Evolutionary conservation across 2,888 invertebrate species (phyloP), one percentile per base, ranked within the genome.

Genomic region (Glaucopsyche alexis): DNA sequence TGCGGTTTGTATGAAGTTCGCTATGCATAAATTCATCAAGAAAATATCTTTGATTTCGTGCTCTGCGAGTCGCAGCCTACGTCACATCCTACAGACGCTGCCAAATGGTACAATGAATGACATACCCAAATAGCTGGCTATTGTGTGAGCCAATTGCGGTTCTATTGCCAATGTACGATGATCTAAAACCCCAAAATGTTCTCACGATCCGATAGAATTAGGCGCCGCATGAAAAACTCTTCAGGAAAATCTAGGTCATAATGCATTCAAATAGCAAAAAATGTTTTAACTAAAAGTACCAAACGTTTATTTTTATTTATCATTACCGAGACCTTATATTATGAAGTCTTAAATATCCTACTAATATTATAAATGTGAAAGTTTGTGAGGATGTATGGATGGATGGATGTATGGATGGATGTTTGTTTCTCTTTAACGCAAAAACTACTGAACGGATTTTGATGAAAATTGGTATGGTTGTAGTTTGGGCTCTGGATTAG

Each of bases 51-150:
- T 14, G 69, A 29, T n/a, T 69, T 69, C 69, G 60, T 13, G 60
- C 14, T 60, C 29, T 60, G 29, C 60, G 14, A 38, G 60, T 80
- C 82, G 84, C 81, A 75, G 77, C 73, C 50, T 64, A 83, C 83
- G 83, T 82, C 82, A 85, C 84, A 88, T 88, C 87, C 87, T 85
- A 80, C 78, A 80, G 78, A 79, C 81, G 81, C 84, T 88, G 89
- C 88, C 88, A 89, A 89, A 83, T 86, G 84, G 83, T 84, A 84
- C 85, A 85, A 50, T 81, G 52, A 71, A 47, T 73, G 71, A 72
- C 72, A 71, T 69, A 69, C 55, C 55, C 16, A 72, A 67, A 75
- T 69, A 69, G 49, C 69, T 49, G 14, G 29, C 69, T 67, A 67
- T 67, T 69, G 69, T 49, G 69, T 69, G 29, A 19, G 49, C 69